Conservation (phyloP, 2,888 invertebrate genomes). For the Anthophora plumipes region DNA sequence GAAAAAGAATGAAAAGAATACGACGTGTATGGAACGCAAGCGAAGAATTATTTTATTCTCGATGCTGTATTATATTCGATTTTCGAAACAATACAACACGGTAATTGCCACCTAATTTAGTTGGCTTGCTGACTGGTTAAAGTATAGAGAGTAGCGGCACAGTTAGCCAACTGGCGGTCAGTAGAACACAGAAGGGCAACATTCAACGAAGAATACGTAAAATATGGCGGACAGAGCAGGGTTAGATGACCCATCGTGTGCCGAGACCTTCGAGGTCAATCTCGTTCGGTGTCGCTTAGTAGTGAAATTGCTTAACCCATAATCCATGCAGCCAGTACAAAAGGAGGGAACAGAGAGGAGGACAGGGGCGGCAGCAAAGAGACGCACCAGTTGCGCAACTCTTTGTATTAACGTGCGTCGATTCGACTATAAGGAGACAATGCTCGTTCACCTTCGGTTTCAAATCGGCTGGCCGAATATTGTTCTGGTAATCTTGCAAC, state of each 20-base stretch:
- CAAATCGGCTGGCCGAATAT: not conserved
- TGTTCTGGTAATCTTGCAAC: too few relatives aligned
- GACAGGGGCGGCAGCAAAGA: not conserved
- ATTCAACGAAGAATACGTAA: slow-evolving; percentile 34
- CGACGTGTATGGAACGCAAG: too few relatives aligned
- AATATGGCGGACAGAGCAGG: slow-evolving; percentile 20
- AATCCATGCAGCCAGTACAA: slow-evolving; percentile 7
- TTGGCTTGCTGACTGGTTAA: too few relatives aligned
- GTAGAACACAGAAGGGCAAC: not conserved
- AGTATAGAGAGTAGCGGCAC: too few relatives aligned
- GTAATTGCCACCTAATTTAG: not conserved
- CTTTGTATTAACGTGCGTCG: not conserved
- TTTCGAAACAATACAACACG: not conserved
- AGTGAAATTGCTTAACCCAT: slow-evolving; percentile 49
- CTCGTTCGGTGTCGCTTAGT: slow-evolving; percentile 39
- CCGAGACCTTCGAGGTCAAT: slow-evolving; percentile 47
- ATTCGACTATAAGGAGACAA: slow-evolving; percentile 13
- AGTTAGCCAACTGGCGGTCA: too few relatives aligned
- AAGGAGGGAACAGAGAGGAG: not conserved
- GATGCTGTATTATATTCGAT: too few relatives aligned
- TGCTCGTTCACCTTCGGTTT: not conserved
- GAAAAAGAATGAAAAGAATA: too few relatives aligned
- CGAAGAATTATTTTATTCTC: too few relatives aligned
- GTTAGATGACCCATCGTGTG: slow-evolving; percentile 48
- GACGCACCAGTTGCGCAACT: slow-evolving; percentile 12